Base-by-base conservation (phyloP, 2,113 vertebrate genomes). In the Numida meleagris region DNA sequence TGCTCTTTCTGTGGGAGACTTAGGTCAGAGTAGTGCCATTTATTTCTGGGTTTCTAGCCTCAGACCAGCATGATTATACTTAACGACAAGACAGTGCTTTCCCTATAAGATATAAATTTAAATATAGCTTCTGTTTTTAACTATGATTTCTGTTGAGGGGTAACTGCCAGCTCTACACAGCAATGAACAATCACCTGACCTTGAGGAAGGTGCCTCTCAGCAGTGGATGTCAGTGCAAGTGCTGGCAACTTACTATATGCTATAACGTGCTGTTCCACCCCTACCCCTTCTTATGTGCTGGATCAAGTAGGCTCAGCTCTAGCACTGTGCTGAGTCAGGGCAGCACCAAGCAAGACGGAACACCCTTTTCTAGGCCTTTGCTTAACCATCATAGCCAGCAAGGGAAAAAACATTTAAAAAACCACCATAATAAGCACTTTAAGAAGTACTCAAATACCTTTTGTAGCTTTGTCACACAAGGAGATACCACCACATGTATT, bases 341-440 rank as follows among this genome's bases (percentile, higher is more conserved):
- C 21, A 57, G 31, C 15, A 9, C 12, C 68, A 50, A 19, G 13
- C 15, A 61, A 75, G 19, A 14, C 27, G 34, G 24, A 63, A 19
- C 4, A 19, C 12, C 43, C 12, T 53, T 86, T 45, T 18, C n/a
- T 61, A 40, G 31, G 45, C 12, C 14, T 79, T 45, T 43, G 7
- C 67, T 33, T 71, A 62, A 66, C 18, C 9, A 18, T 8, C 66
- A 34, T 65, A 83, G 21, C n/a, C 53, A 58, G 59, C 19, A 81
- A 42, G 24, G 15, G 59, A 24, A 25, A 62, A 19, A 62, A 57
- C 31, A 57, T 9, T 14, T 27, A 15, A 66, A 58, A 59, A 82
- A 8, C 4, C 24, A 24, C 48, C 3, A 20, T 4, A 27, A 27
- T 45, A 6, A 33, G 14, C 2, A 1, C 12, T 4, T 4, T 23